Base-by-base conservation (phyloP, 2,888 invertebrate genomes). In the Scaptomyza caliginosa region DNA sequence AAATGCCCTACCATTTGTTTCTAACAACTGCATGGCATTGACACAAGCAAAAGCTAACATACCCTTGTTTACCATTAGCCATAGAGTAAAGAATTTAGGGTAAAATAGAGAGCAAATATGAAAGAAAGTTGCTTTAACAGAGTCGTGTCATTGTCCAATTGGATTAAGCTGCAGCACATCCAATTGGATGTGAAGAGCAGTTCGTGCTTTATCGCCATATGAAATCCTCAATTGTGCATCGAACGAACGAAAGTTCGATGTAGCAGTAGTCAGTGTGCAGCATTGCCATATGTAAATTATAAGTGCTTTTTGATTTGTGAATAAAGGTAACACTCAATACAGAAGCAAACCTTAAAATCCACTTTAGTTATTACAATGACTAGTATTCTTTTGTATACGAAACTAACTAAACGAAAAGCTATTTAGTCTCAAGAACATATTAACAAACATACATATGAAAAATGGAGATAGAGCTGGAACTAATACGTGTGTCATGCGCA, bases 91-190 rank as follows among this genome's bases (percentile, higher is more conserved):
- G 24, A 13, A 39, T n/a, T 39, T 8, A 6, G 21, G 8, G 26
- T 1, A 2, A n/a, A 24, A 24, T 11, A 17, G 3, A n/a, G 17
- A 16, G 4, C 42, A 17, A 42, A 52, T 40, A 46, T 36, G 21
- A 40, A 46, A 34, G 49, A 50, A 48, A 40, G 16, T 42, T 16
- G 4, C 6, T n/a, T n/a, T 8, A 21, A 21, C n/a, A 26, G 30
- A 30, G 19, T 45, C 10, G n/a, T 30, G 19, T 8, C 30, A 45
- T n/a, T 28, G 8, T 55, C 59, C 66, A 65, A 70, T 50, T 45
- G 49, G 58, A 54, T 32, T 45, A 11, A 8, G 56, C 10, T 13
- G 10, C 10, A n/a, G 34, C 16, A 34, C 57, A 36, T 39, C 4
- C 39, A 39, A 16, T 58, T 58, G 43, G 30, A 10, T 34, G 10